Evolutionary conservation across 2,888 invertebrate genomes (phyloP).

Genomic region (Eulithis testata): DNA sequence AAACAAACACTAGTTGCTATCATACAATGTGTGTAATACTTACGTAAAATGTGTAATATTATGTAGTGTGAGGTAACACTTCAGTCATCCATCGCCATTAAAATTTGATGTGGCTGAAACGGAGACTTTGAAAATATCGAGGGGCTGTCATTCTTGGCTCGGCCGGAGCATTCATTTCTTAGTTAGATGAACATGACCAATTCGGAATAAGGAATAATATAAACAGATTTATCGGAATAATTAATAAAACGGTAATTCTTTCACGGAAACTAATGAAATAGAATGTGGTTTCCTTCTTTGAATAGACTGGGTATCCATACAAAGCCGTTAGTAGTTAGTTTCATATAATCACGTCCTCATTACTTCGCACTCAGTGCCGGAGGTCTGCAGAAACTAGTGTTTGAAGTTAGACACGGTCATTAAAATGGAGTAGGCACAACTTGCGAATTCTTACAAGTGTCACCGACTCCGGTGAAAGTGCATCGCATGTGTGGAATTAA

Average conservation of each 20-base stretch:
- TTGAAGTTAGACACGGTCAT: constrained; percentile 31
- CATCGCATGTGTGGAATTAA: constrained; percentile 37
- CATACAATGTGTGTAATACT: too few species aligned
- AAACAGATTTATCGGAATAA: too few species aligned
- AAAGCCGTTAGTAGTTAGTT: constrained; percentile 6
- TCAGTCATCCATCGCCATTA: too few species aligned
- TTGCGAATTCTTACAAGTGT: constrained; percentile 32
- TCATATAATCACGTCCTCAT: constrained; percentile 22
- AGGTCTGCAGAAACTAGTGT: constrained; percentile 14
- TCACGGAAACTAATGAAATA: constrained; percentile 1
- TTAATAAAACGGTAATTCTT: not conserved
- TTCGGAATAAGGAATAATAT: too few species aligned
- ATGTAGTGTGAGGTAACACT: not conserved
- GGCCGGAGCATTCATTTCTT: too few species aligned
- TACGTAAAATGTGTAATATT: not conserved
- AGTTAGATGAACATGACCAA: too few species aligned
- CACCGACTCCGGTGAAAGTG: constrained; percentile 36
- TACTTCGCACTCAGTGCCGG: constrained; percentile 14
- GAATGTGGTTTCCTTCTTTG: constrained; percentile 1
- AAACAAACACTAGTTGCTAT: too few species aligned
- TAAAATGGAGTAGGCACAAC: constrained; percentile 28
- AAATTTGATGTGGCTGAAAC: too few species aligned
- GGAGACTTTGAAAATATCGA: too few species aligned
- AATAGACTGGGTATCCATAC: constrained; percentile 1
- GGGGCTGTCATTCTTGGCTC: not conserved